A percentile compares a stretch with the other conserved stretches of the same genome.
Conservation (phyloP, 2,888 invertebrate species). For the Drosophila kambysellisi region DNA sequence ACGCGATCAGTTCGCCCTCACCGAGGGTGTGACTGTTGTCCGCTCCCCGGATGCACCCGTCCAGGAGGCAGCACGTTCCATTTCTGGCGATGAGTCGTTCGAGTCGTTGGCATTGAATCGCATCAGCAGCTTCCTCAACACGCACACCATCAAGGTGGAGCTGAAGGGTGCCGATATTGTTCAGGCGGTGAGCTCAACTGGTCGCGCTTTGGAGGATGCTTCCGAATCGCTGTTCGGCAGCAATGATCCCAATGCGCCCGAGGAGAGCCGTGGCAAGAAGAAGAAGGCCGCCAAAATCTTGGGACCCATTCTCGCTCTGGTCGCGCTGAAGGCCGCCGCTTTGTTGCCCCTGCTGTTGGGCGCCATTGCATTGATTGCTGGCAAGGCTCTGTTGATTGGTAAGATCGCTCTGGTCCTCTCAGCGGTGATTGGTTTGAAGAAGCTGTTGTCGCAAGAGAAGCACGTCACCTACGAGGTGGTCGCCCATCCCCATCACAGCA, state of each 20-base stretch:
- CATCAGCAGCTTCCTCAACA: slow-evolving; percentile 91
- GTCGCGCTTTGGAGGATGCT: slow-evolving; percentile 91
- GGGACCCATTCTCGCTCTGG: slow-evolving; percentile 90
- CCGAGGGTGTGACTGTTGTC: slow-evolving; percentile 93
- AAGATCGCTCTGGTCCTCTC: slow-evolving; percentile 94
- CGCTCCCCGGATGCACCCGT: slow-evolving; percentile 90
- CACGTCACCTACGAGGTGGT: slow-evolving; percentile 95
- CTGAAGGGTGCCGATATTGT: slow-evolving; percentile 94
- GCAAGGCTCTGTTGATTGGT: slow-evolving; percentile 93
- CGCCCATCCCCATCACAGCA: slow-evolving; percentile 92
- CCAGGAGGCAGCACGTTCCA: slow-evolving; percentile 92
- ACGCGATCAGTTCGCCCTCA: slow-evolving; percentile 91
- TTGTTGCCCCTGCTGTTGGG: slow-evolving; percentile 92
- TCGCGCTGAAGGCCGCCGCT: slow-evolving; percentile 92
- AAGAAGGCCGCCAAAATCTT: slow-evolving; percentile 92
- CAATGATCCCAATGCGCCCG: slow-evolving; percentile 86
- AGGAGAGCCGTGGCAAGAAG: slow-evolving; percentile 92
- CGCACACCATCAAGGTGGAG: slow-evolving; percentile 93
- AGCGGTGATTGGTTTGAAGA: slow-evolving; percentile 93
- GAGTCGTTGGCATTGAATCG: slow-evolving; percentile 89
- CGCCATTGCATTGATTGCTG: slow-evolving; percentile 93
- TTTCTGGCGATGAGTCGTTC: slow-evolving; percentile 88
- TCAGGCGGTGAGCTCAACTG: slow-evolving; percentile 91
- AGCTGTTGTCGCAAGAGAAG: slow-evolving; percentile 92
- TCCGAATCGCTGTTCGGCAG: slow-evolving; percentile 88